These are phyloP conservation scores for Protonemura montana DNA, from an alignment of 2,888 invertebrate species.

Conservation along the genomic window DNA sequence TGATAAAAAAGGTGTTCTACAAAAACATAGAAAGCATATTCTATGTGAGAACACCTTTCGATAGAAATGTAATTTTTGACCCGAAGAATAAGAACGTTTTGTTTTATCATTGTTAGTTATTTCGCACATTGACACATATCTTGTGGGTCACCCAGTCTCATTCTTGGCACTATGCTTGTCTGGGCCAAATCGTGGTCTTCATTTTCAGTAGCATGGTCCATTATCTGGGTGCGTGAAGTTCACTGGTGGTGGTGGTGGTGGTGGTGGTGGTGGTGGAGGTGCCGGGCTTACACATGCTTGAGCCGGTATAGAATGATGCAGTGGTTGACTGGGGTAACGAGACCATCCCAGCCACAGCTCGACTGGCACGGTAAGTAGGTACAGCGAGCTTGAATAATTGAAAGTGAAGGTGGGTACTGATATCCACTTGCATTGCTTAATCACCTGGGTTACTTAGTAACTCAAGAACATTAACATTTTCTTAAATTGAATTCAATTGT, in stretches of 20 bases:
- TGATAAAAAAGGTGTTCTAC: neutral
- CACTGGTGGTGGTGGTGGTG: neutral
- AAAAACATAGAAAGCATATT: neutral
- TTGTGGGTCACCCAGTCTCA: neutral
- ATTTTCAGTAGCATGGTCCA: neutral
- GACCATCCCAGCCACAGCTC: no score
- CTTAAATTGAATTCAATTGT: no score
- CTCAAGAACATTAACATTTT: no score
- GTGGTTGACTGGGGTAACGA: no score
- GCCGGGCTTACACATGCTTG: neutral
- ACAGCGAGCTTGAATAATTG: no score
- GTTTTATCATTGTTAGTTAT: neutral
- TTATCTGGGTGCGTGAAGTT: neutral
- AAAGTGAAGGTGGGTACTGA: no score
- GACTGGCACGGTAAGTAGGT: no score
- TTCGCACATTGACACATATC: neutral
- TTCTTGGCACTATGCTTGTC: neutral
- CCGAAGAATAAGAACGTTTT: neutral
- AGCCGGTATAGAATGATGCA: no score
- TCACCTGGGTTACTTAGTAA: no score
- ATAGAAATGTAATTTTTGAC: neutral
- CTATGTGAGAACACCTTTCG: neutral
- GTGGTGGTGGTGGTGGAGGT: neutral
- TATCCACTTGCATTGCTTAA: no score
- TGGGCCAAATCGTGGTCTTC: neutral